Evolutionary conservation across 1,140 invertebrate species (phyloP).

Genomic region (Achatina immaculata): DNA sequence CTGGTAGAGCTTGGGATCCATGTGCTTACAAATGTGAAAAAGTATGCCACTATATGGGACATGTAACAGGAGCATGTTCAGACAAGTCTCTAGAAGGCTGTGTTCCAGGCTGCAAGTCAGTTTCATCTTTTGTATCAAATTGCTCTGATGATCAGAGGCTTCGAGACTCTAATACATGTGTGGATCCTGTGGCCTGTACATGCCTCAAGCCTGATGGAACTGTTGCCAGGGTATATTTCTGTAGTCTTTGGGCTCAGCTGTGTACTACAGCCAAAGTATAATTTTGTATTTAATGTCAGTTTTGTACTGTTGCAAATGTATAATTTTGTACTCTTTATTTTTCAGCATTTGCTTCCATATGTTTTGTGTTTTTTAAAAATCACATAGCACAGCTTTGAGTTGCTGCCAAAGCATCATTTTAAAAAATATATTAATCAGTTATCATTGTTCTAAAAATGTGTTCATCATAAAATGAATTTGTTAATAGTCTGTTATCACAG

Average conservation of each 20-base stretch:
- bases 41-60: slow-evolving; percentile 49
- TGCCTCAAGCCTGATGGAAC: slow-evolving; percentile 58
- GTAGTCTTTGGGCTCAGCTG: too few relatives aligned
- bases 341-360: too few relatives aligned
- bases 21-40: slow-evolving; percentile 57
- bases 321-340: too few relatives aligned
- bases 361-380: too few relatives aligned
- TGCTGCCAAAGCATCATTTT: background rate
- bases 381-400: too few relatives aligned
- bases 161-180: slow-evolving; percentile 48
- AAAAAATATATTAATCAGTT: slow-evolving; percentile 7
- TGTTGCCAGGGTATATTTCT: slow-evolving; percentile 47
- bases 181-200: slow-evolving; percentile 50
- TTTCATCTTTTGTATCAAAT: background rate
- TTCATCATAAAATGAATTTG: background rate
- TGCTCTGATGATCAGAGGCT: slow-evolving; percentile 49
- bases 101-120: slow-evolving; percentile 51
- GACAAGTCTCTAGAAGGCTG: slow-evolving; percentile 38
- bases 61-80: slow-evolving; percentile 42
- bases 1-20: slow-evolving; percentile 44
- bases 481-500: background rate
- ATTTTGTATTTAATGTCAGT: too few relatives aligned
- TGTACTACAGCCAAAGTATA: too few relatives aligned
- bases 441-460: too few relatives aligned
- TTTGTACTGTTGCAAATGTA: too few relatives aligned